Evolutionary conservation across 2,888 invertebrate genomes (phyloP).

Genomic region (Nymphalis urticae): DNA sequence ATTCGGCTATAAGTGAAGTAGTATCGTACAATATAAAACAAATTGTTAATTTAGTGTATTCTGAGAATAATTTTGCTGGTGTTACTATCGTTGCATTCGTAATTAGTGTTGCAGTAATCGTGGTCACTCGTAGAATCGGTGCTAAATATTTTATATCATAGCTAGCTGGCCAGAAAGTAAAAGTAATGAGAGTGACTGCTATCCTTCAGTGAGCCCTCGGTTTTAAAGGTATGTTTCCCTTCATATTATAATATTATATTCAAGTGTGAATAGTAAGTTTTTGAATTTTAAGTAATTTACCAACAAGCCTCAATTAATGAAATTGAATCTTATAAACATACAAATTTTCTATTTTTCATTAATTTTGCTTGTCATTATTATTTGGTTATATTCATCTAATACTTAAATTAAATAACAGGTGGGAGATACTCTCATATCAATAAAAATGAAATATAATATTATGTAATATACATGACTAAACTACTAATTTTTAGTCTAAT

Average conservation of each 20-base stretch:
- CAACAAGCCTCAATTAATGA: background rate
- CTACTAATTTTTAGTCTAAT: no score
- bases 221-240: constrained; percentile 51
- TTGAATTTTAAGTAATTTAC: no score
- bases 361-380: no score
- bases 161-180: constrained; percentile 47
- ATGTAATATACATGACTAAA: no score
- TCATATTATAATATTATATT: no score
- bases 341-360: no score
- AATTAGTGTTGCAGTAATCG: constrained; percentile 48
- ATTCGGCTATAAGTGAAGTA: constrained; percentile 69
- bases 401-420: no score
- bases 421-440: no score
- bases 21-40: constrained; percentile 61
- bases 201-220: constrained; percentile 46
- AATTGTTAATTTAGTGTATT: constrained; percentile 59
- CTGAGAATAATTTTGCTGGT: constrained; percentile 53
- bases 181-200: constrained; percentile 51
- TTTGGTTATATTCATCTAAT: no score
- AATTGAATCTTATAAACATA: background rate
- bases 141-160: constrained; percentile 35
- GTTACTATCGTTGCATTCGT: constrained; percentile 53
- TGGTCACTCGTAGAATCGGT: constrained; percentile 43
- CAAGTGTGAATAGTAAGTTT: no score
- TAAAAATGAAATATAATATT: no score